phyloP scores from a whole-genome alignment of 2,113 vertebrate genomes.

The Penelope pileata region DNA sequence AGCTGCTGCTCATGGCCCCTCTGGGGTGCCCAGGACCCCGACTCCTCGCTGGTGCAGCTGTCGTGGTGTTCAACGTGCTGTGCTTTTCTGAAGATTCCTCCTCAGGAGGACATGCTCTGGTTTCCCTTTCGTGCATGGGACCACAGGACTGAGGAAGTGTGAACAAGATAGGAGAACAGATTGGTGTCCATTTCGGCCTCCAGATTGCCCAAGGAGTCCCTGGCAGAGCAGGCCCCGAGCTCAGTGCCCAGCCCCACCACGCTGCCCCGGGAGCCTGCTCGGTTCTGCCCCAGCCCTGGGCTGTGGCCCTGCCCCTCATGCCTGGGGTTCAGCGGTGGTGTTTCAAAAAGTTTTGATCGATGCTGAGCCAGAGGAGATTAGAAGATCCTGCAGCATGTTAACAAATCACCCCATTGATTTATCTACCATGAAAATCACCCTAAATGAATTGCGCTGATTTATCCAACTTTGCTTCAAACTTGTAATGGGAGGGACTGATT shows the following conservation, averaged over 20 bases:
- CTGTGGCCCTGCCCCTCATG: background rate
- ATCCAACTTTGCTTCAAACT: conserved; percentile 16
- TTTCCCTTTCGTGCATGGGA: background rate
- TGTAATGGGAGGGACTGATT: conserved; percentile 10
- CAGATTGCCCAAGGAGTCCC: background rate
- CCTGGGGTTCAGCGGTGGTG: background rate
- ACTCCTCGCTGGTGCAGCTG: background rate
- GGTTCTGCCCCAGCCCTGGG: background rate
- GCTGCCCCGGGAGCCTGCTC: background rate
- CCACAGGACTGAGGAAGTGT: background rate
- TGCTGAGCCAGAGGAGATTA: background rate
- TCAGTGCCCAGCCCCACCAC: background rate
- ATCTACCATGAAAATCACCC: conserved; percentile 10
- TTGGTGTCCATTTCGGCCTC: background rate
- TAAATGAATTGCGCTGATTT: conserved; percentile 29
- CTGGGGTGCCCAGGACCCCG: background rate
- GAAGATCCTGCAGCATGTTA: background rate
- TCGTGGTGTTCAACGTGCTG: background rate
- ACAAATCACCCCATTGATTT: conserved; percentile 39
- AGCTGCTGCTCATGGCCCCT: no score
- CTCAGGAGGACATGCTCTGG: background rate
- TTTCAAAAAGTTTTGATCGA: conserved; percentile 21
- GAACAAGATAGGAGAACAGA: background rate
- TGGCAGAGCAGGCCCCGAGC: background rate
- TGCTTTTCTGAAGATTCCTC: background rate